Percentiles rank a stretch among this genome's conserved stretches.
These are phyloP conservation scores for Cyprinodon variegatus DNA, from an alignment of 2,113 vertebrate species.

Conservation along the genomic window DNA sequence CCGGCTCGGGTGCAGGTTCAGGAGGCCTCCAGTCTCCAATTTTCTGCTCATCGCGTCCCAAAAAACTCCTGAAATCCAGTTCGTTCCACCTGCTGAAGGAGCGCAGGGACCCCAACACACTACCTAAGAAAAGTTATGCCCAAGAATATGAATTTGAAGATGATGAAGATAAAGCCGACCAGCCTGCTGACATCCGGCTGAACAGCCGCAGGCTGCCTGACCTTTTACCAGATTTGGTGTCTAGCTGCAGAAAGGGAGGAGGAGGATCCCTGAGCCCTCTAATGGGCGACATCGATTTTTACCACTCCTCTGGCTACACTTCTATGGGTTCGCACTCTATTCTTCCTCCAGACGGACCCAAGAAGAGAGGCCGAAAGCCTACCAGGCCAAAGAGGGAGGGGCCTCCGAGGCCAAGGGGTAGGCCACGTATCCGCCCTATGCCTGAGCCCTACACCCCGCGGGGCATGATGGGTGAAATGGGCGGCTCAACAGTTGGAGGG, in stretches of 20 bases:
- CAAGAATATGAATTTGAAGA: slow-evolving; percentile 96
- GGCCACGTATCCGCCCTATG: slow-evolving; percentile 89
- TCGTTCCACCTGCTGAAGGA: slow-evolving; percentile 92
- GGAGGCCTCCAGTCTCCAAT: slow-evolving; percentile 86
- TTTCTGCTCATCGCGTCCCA: slow-evolving; percentile 94
- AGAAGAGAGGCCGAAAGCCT: slow-evolving; percentile 89
- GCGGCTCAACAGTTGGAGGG: slow-evolving; percentile 57
- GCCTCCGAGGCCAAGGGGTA: slow-evolving; percentile 86
- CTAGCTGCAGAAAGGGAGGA: slow-evolving; percentile 86
- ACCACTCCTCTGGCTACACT: slow-evolving; percentile 82
- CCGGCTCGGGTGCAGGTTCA: slow-evolving; percentile 57
- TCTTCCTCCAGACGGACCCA: slow-evolving; percentile 82
- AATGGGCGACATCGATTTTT: slow-evolving; percentile 91
- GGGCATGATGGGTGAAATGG: slow-evolving; percentile 78
- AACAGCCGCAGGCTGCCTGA: slow-evolving; percentile 90
- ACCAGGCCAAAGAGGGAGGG: slow-evolving; percentile 91
- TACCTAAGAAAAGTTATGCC: slow-evolving; percentile 91
- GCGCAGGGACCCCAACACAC: slow-evolving; percentile 86
- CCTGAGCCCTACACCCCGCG: slow-evolving; percentile 82
- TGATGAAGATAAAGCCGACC: slow-evolving; percentile 90
- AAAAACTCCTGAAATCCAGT: slow-evolving; percentile 92
- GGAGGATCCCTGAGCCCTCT: slow-evolving; percentile 87
- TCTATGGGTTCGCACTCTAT: slow-evolving; percentile 76
- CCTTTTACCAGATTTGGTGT: slow-evolving; percentile 89
- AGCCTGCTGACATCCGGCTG: slow-evolving; percentile 90